These are phyloP conservation scores for Lanius ludovicianus DNA, from an alignment of 2,113 vertebrate species.

Conservation along the genomic window DNA sequence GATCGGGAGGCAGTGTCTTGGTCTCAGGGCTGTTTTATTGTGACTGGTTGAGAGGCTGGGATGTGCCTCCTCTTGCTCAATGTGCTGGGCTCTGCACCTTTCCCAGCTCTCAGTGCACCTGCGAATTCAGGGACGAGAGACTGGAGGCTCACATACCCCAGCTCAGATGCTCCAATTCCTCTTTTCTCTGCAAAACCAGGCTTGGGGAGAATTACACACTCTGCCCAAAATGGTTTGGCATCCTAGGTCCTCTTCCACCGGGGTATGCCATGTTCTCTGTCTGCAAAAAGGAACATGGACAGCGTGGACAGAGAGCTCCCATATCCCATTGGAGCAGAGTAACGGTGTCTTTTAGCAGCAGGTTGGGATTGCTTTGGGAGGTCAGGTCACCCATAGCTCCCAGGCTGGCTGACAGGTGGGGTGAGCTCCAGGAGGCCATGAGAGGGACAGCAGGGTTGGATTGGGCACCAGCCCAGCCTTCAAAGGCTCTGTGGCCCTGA, in stretches of 20 bases:
- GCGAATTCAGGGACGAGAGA: not conserved
- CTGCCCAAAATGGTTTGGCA: not conserved
- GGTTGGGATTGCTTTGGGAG: not conserved
- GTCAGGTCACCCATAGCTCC: not conserved
- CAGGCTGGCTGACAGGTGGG: not conserved
- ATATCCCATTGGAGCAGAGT: not conserved
- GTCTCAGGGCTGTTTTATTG: not conserved
- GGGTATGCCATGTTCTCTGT: not conserved
- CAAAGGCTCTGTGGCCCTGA: not conserved
- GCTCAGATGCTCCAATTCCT: not conserved
- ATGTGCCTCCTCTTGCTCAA: not conserved
- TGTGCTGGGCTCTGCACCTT: not conserved
- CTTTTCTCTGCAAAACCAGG: not conserved
- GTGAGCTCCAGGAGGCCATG: not conserved
- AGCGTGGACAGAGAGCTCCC: rapidly evolving
- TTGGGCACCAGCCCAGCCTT: not conserved
- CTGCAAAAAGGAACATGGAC: not conserved
- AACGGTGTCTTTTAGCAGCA: not conserved
- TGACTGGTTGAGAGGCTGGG: not conserved
- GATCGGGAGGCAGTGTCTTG: slow-evolving; percentile 28
- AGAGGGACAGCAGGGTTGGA: not conserved
- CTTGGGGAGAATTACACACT: not conserved
- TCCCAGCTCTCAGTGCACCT: not conserved
- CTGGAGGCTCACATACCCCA: not conserved
- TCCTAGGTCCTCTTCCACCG: not conserved